These are phyloP conservation scores for Stenchaetothrips biformis DNA, from an alignment of 2,888 invertebrate species.

Conservation along the genomic window DNA sequence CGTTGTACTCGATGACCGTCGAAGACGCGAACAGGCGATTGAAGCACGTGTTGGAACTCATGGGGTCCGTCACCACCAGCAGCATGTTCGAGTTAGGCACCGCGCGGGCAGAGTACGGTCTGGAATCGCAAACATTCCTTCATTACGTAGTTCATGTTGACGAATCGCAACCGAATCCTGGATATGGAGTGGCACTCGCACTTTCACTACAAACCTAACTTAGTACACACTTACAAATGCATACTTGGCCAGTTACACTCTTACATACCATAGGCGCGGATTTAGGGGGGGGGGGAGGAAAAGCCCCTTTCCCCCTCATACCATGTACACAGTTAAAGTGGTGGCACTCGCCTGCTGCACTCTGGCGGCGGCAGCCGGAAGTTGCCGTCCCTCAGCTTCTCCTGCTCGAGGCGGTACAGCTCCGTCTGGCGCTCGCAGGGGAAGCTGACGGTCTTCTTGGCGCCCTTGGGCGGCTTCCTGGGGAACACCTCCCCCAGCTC, in stretches of 20 bases:
- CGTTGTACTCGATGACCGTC: constrained; percentile 49
- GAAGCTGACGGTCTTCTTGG: constrained; percentile 44
- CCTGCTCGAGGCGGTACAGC: constrained; percentile 63
- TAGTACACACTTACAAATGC: too few relatives aligned
- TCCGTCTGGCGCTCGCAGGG: constrained; percentile 70
- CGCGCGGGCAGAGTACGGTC: constrained; percentile 65
- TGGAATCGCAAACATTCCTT: constrained; percentile 38
- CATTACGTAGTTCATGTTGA: too few relatives aligned
- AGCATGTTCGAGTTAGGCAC: constrained; percentile 74
- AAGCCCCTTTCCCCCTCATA: neutral
- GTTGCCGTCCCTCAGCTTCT: constrained; percentile 44
- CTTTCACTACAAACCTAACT: too few relatives aligned
- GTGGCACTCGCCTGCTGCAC: neutral
- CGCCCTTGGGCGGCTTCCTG: constrained; percentile 42
- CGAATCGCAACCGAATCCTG: too few relatives aligned
- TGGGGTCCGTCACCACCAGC: constrained; percentile 64
- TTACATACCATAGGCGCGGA: too few relatives aligned
- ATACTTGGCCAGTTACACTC: too few relatives aligned
- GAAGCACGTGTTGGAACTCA: constrained; percentile 48
- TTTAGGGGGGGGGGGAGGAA: neutral
- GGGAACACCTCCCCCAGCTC: constrained; percentile 41
- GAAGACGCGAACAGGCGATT: constrained; percentile 51
- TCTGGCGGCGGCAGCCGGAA: neutral
- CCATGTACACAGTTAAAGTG: too few relatives aligned
- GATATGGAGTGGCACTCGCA: too few relatives aligned